Base-by-base conservation (phyloP, 2,888 invertebrate species). In the Nysson spinosus region DNA sequence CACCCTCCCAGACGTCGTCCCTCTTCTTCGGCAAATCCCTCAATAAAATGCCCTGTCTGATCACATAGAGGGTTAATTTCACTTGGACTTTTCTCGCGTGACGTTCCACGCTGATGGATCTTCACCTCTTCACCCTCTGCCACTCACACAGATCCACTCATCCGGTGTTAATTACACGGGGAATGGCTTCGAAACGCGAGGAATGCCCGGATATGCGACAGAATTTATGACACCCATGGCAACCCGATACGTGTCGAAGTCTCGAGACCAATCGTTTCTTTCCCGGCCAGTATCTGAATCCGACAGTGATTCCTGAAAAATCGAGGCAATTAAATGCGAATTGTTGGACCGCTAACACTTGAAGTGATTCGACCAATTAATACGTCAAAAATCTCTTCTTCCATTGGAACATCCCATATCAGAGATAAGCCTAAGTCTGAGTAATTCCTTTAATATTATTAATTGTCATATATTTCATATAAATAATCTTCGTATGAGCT, bases 71-170 rank as follows among this genome's bases (percentile, higher is more conserved):
- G 76, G 70, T 76, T 75, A 73, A 75, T 75, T 73, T 75, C 63
- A 76, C 65, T 71, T 68, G 60, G 64, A 43, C 51, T 63, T 63
- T 66, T 63, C 57, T 51, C 62, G 75, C 62, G 60, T 71, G 71
- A 73, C 74, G 75, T 77, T 77, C 62, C 77, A 50, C 62, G 65
- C 77, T 77, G 74, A 75, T 75, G 77, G 75, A 76, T 77, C 69
- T 74, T 75, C 75, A 75, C 75, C 75, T 75, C 75, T 72, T 74
- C 74, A 75, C 71, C 76, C 71, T n/a, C 64, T 74, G 70, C 62
- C 55, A 55, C 63, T 71, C 63, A 58, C 47, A 32, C 55, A 42
- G 46, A 30, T 58, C 75, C 68, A 66, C 74, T 71, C 74, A 64
- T 77, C 74, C 62, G 58, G 62, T 63, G 71, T 75, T 75, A 75